Percentiles rank a stretch among this genome's conserved stretches.
These are phyloP conservation scores for Cryptosula pallasiana DNA, from an alignment of 2,888 invertebrate species.

Conservation along the genomic window DNA sequence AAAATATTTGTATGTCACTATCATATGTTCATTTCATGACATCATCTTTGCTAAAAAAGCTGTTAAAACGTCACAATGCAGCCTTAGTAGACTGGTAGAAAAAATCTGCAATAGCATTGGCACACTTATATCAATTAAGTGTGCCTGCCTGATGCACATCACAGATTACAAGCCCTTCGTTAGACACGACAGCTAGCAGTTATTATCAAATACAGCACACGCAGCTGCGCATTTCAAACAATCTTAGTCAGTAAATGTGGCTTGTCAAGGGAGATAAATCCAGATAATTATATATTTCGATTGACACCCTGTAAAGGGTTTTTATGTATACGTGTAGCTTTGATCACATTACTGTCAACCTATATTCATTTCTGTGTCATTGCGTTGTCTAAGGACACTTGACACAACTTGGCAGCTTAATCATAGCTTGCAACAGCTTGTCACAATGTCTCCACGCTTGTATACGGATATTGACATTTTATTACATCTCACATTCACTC, in stretches of 20 bases:
- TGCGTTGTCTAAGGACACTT: conserved; percentile 19
- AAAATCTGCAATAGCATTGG: not conserved
- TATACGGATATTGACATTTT: conserved; percentile 19
- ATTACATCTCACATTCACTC: conserved; percentile 1
- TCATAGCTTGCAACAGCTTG: conserved; percentile 21
- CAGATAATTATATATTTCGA: no score
- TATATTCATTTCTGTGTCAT: not conserved
- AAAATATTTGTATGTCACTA: no score
- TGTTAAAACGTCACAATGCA: not conserved
- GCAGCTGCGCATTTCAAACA: not conserved
- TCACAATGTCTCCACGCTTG: conserved; percentile 9
- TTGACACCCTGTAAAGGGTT: no score
- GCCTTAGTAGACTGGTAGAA: not conserved
- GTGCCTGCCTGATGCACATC: not conserved
- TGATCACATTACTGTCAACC: conserved; percentile 14
- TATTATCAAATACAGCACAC: not conserved
- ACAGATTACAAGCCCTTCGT: no score
- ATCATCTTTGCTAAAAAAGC: no score
- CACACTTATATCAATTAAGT: conserved; percentile 20
- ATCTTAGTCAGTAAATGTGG: no score
- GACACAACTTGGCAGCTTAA: conserved; percentile 20
- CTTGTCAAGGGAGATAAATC: no score
- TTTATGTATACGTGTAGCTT: not conserved
- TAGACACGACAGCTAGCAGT: not conserved
- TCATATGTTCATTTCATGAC: no score